These are phyloP conservation scores for Lissonota sp. DNA, from an alignment of 2,888 invertebrate genomes.

Conservation along the genomic window DNA sequence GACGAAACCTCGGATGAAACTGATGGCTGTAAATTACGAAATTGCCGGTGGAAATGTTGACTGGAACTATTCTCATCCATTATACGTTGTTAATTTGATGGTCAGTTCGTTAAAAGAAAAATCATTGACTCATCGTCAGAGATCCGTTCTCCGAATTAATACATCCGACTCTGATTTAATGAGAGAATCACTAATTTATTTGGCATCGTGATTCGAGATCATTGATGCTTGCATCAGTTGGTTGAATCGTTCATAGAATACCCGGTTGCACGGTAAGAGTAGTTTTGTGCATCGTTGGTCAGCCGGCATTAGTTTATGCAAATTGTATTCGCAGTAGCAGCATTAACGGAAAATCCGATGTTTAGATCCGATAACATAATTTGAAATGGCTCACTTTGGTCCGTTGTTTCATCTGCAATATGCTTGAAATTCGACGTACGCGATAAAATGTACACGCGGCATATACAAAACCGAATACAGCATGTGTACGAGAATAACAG, in stretches of 20 bases:
- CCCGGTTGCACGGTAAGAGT: constrained; percentile 30
- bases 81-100: too few relatives aligned
- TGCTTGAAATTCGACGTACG: constrained; percentile 16
- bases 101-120: too few relatives aligned
- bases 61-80: too few relatives aligned
- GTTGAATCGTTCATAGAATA: constrained; percentile 32
- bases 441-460: constrained; percentile 37
- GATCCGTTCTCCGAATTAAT: too few relatives aligned
- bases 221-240: constrained; percentile 38
- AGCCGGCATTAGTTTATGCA: constrained; percentile 51
- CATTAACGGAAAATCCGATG: constrained; percentile 45
- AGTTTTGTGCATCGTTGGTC: constrained; percentile 47
- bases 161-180: too few relatives aligned
- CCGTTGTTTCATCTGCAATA: not conserved
- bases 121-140: too few relatives aligned
- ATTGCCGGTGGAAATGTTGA: too few relatives aligned
- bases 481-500: constrained; percentile 29
- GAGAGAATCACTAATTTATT: not conserved
- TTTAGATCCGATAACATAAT: constrained; percentile 54
- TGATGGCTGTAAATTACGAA: too few relatives aligned
- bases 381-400: constrained; percentile 40
- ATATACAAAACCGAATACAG: not conserved
- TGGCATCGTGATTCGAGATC: constrained; percentile 29
- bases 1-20: too few relatives aligned
- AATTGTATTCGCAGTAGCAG: constrained; percentile 48